Conservation (phyloP, 1,140 invertebrate genomes). For the Brachionus sp. region DNA sequence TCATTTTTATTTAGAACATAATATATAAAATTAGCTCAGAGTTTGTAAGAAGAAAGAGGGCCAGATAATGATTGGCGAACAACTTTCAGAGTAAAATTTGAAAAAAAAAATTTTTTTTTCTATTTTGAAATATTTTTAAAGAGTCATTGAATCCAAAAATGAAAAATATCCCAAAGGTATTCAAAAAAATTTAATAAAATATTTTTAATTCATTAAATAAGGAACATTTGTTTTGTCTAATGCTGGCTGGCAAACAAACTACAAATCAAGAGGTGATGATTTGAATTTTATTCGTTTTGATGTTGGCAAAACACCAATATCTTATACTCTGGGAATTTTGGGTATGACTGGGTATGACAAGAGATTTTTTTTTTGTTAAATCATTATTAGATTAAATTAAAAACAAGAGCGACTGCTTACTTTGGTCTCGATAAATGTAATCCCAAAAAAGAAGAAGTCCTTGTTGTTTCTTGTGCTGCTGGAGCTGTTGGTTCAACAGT, state of each 20-base stretch:
- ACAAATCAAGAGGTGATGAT: constrained; percentile 46
- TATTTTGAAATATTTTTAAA: neutral
- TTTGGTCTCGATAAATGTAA: constrained; percentile 70
- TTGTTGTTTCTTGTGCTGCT: constrained; percentile 64
- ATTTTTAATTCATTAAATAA: neutral
- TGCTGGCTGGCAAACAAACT: constrained; percentile 66
- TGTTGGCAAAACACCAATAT: constrained; percentile 62
- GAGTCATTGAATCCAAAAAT: constrained; percentile 65
- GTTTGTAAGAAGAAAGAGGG: constrained; percentile 42
- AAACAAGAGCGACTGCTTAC: constrained; percentile 67
- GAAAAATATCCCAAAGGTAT: constrained; percentile 62
- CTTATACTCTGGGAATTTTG: constrained; percentile 64
- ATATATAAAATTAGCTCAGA: neutral
- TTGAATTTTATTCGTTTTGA: constrained; percentile 59
- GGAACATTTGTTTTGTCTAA: constrained; percentile 64
- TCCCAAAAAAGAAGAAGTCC: constrained; percentile 67
- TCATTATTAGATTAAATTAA: neutral
- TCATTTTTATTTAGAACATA: neutral
- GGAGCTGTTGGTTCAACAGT: constrained; percentile 69
- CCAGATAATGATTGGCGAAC: constrained; percentile 47
- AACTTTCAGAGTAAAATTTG: neutral
- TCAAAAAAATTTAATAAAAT: neutral
- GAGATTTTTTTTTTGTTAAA: neutral
- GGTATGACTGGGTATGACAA: constrained; percentile 65
- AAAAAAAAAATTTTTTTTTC: neutral